phyloP scores from a whole-genome alignment of 2,113 vertebrate species.

The Lontra canadensis region DNA sequence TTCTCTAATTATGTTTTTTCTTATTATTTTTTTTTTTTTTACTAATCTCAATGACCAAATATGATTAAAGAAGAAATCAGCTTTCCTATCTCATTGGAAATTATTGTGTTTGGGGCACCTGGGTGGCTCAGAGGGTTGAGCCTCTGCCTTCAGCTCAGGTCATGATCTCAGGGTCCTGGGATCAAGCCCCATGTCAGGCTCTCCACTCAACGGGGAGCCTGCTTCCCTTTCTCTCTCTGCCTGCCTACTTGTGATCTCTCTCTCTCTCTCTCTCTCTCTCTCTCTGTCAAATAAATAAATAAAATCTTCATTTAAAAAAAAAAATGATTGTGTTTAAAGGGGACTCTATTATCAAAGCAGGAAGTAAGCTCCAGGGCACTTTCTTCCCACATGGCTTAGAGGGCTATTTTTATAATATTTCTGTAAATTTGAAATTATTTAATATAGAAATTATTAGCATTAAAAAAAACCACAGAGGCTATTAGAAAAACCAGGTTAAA shows the following conservation, averaged over 20 bases:
- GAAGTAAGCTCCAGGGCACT: background rate
- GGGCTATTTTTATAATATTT: background rate
- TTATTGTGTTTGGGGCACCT: too few species aligned
- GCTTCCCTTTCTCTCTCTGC: too few species aligned
- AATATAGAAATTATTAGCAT: background rate
- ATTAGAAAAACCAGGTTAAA: background rate
- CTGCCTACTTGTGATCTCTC: too few species aligned
- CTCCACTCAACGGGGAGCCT: too few species aligned
- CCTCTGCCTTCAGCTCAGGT: too few species aligned
- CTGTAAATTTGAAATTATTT: background rate
- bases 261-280: too few species aligned
- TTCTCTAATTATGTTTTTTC: background rate
- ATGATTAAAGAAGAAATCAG: background rate
- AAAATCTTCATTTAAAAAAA: too few species aligned
- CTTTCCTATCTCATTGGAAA: background rate
- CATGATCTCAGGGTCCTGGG: too few species aligned
- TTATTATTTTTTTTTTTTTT: background rate
- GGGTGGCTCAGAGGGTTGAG: too few species aligned
- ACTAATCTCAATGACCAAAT: background rate
- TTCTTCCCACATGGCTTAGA: background rate
- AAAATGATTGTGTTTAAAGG: background rate
- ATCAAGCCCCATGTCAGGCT: too few species aligned
- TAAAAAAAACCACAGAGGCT: background rate
- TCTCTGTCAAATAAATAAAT: too few species aligned
- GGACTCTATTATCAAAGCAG: background rate